Percentiles rank a stretch among this genome's conserved stretches.
Conservation (phyloP, 1,140 invertebrate species). For the Calosoma granatense region DNA sequence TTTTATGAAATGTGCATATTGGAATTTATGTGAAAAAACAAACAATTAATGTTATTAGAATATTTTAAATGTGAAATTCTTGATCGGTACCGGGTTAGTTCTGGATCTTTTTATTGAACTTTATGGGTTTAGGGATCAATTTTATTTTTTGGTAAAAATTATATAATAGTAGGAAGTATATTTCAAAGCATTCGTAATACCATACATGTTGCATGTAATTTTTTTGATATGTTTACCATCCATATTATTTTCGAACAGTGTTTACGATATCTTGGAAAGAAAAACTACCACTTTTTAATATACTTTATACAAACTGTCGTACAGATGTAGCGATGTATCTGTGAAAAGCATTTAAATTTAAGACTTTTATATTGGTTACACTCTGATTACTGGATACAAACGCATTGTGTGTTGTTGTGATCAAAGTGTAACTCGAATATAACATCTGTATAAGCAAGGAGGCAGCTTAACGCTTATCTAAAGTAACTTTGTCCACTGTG, state of each 20-base stretch:
- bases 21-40: too few species aligned
- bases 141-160: not conserved
- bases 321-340: constrained; percentile 6
- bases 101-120: too few species aligned
- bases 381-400: not conserved
- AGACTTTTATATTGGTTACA: not conserved
- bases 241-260: not conserved
- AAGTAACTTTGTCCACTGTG: not conserved
- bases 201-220: not conserved
- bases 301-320: not conserved
- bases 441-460: constrained; percentile 3
- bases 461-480: constrained; percentile 5
- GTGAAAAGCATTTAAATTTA: not conserved
- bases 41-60: too few species aligned
- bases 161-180: not conserved
- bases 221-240: not conserved
- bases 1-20: too few species aligned
- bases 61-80: too few species aligned
- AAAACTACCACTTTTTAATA: not conserved
- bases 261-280: not conserved
- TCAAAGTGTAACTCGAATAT: not conserved
- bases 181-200: not conserved
- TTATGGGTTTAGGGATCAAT: constrained; percentile 1
- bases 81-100: too few species aligned
- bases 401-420: not conserved